A percentile compares a stretch with the other conserved stretches of the same genome.
These are phyloP conservation scores for Siderastrea radians DNA, from an alignment of 92 coral and sea anemone genomes.

Conservation along the genomic window DNA sequence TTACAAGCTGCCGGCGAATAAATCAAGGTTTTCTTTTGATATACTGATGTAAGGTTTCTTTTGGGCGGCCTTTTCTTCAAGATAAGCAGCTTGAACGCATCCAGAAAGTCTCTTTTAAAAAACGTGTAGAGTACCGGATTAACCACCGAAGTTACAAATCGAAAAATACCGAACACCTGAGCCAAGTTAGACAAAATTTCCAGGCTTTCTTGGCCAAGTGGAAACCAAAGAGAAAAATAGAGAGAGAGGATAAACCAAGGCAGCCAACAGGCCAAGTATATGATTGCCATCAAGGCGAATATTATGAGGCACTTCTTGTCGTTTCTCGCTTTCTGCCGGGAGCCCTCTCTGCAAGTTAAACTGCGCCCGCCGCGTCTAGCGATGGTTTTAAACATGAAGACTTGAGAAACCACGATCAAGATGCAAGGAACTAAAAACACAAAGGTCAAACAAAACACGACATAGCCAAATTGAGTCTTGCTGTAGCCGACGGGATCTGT, in stretches of 20 bases:
- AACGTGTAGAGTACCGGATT: conserved; percentile 70
- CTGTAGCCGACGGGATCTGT: neutral
- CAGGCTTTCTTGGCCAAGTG: neutral
- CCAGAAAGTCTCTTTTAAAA: conserved; percentile 65
- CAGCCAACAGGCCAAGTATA: conserved; percentile 76
- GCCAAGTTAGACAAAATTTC: neutral
- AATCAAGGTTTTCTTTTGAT: neutral
- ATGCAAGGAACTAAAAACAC: conserved; percentile 79
- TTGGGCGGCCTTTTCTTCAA: neutral
- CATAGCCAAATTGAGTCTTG: conserved; percentile 60
- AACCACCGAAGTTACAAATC: conserved; percentile 57
- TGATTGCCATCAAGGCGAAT: conserved; percentile 66
- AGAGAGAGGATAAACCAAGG: conserved; percentile 69
- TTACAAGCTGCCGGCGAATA: neutral
- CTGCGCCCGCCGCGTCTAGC: conserved; percentile 28
- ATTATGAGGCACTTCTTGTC: conserved; percentile 57
- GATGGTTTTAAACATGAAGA: conserved; percentile 64
- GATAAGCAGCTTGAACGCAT: conserved; percentile 23
- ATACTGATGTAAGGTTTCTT: neutral
- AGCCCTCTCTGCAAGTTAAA: neutral
- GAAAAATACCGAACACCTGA: conserved; percentile 41
- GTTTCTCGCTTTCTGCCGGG: conserved; percentile 23
- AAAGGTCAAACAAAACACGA: conserved; percentile 60
- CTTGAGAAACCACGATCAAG: conserved; percentile 68
- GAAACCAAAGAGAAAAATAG: conserved; percentile 40